phyloP scores from a whole-genome alignment of 2,797 vertebrate species.

The Manis javanica region DNA sequence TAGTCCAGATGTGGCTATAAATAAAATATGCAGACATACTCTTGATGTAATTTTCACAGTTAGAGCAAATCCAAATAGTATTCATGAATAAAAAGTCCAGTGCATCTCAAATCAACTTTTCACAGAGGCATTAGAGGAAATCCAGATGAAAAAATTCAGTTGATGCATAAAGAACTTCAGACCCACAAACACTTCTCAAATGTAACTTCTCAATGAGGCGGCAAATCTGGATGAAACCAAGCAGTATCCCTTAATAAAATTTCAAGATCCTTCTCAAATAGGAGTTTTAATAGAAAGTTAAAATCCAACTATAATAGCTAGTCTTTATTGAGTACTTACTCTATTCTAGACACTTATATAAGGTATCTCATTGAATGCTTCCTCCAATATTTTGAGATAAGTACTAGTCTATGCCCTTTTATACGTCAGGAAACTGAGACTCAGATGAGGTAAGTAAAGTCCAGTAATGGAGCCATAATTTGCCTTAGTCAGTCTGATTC shows the following conservation, averaged over 20 bases:
- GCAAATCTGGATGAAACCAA: not conserved
- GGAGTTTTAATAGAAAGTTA: not conserved
- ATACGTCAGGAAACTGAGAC: not conserved
- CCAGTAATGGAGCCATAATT: not conserved
- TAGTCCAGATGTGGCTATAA: not conserved
- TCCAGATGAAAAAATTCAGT: not conserved
- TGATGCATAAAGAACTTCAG: not conserved
- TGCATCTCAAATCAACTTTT: not conserved
- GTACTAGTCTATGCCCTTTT: not conserved
- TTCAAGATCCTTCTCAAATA: not conserved
- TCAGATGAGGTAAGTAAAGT: not conserved
- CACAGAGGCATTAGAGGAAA: not conserved
- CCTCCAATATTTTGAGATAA: not conserved
- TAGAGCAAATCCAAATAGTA: not conserved
- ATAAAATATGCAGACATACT: not conserved
- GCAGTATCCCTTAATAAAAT: not conserved
- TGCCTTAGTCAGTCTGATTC: not conserved
- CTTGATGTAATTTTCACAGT: not conserved
- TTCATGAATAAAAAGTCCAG: not conserved
- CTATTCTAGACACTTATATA: not conserved
- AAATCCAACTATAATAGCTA: not conserved
- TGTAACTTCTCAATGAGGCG: not conserved
- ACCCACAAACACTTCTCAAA: not conserved
- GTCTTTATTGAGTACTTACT: not conserved
- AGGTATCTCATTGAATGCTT: not conserved